A percentile compares a stretch with the other conserved stretches of the same genome.
These are phyloP conservation scores for Drymonia ruficornis DNA, from an alignment of 2,888 invertebrate species.

Conservation along the genomic window DNA sequence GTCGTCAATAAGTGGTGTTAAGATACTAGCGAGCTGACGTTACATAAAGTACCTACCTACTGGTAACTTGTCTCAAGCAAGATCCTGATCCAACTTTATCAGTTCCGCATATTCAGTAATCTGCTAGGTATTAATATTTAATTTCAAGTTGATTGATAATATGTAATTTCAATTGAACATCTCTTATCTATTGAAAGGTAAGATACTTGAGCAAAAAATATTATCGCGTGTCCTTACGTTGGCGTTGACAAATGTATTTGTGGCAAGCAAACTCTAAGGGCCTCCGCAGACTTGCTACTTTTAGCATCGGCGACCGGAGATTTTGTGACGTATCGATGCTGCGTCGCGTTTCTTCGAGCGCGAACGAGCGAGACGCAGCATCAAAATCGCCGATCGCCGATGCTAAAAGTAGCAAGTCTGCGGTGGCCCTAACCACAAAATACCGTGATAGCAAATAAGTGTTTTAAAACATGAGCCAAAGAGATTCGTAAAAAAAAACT, in stretches of 20 bases:
- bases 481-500: too few relatives aligned
- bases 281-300: too few relatives aligned
- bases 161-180: neutral
- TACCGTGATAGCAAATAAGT: too few relatives aligned
- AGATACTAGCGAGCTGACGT: neutral
- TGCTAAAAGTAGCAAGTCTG: too few relatives aligned
- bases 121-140: neutral
- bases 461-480: too few relatives aligned
- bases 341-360: too few relatives aligned
- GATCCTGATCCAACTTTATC: neutral
- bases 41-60: neutral
- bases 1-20: conserved; percentile 2
- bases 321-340: too few relatives aligned
- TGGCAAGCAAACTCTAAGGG: too few relatives aligned
- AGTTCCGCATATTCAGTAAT: conserved; percentile 2
- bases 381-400: too few relatives aligned
- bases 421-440: too few relatives aligned
- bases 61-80: neutral
- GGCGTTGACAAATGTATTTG: conserved; percentile 34
- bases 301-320: too few relatives aligned
- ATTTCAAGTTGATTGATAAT: conserved; percentile 1
- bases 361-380: too few relatives aligned
- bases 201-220: conserved; percentile 6
- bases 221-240: conserved; percentile 9
- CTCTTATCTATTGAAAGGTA: neutral